phyloP scores from a whole-genome alignment of 2,888 invertebrate species.

The Lamproptera curius region DNA sequence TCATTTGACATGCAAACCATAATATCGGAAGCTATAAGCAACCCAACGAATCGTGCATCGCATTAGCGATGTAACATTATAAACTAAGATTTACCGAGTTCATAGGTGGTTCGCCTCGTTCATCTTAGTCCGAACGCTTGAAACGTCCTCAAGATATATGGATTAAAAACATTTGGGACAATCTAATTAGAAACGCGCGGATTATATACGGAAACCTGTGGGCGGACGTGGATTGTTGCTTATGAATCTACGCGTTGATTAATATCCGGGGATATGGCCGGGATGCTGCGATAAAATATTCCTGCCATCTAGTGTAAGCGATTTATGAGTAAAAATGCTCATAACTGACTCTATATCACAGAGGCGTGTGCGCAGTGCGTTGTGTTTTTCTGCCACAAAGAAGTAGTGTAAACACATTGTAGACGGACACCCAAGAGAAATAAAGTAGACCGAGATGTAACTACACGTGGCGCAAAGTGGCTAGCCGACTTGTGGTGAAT shows the following conservation, averaged over 20 bases:
- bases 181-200: slow-evolving; percentile 14
- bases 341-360: no score
- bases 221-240: slow-evolving; percentile 11
- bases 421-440: no score
- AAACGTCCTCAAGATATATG: slow-evolving; percentile 19
- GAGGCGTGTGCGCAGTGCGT: background rate
- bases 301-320: background rate
- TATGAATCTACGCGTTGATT: background rate
- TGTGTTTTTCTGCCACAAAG: no score
- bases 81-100: slow-evolving; percentile 35
- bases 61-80: slow-evolving; percentile 34
- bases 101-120: slow-evolving; percentile 31
- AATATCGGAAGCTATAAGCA: no score
- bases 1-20: no score
- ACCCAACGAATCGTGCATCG: no score
- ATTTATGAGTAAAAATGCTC: background rate
- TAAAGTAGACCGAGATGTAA: no score
- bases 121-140: slow-evolving; percentile 24
- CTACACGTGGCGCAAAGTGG: no score
- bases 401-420: no score
- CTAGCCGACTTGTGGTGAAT: no score
- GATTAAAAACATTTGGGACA: slow-evolving; percentile 18
- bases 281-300: background rate
- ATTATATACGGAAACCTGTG: slow-evolving; percentile 2
- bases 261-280: slow-evolving; percentile 1